These are phyloP conservation scores for Trissonchulus latispiculum DNA, from an alignment of 2,888 invertebrate genomes.

Conservation along the genomic window DNA sequence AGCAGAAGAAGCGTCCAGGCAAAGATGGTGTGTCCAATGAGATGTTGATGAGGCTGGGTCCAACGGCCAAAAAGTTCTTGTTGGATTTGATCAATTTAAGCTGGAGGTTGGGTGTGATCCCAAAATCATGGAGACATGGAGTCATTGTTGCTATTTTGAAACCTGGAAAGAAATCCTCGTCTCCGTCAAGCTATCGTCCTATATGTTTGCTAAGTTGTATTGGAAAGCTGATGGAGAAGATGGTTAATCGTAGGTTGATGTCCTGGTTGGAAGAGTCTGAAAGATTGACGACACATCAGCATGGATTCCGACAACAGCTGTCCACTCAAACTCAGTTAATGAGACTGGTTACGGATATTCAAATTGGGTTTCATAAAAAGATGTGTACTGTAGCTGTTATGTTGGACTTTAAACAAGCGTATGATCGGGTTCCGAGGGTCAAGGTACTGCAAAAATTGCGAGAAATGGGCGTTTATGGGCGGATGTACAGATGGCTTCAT, in stretches of 20 bases:
- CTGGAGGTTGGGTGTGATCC: not conserved
- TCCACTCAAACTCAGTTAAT: not conserved
- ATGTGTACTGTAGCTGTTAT: no score
- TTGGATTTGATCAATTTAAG: not conserved
- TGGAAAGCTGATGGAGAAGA: not conserved
- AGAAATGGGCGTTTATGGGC: not conserved
- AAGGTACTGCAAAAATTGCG: no score
- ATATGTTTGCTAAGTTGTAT: not conserved
- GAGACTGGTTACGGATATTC: not conserved
- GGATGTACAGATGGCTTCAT: not conserved
- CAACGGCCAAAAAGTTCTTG: not conserved
- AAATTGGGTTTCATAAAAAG: no score
- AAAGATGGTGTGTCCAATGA: not conserved
- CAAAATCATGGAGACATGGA: not conserved
- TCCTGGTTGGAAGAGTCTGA: not conserved
- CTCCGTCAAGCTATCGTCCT: not conserved
- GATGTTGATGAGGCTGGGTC: not conserved
- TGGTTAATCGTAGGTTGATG: not conserved
- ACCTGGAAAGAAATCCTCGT: not conserved
- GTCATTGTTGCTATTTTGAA: not conserved
- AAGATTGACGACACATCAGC: not conserved
- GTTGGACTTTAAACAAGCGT: not conserved
- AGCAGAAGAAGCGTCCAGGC: not conserved
- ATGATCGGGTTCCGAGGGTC: no score
- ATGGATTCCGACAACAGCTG: not conserved